Percentiles rank a stretch among this genome's conserved stretches.
These are phyloP conservation scores for Palaemon carinicauda DNA, from an alignment of 1,140 invertebrate genomes.

Conservation along the genomic window DNA sequence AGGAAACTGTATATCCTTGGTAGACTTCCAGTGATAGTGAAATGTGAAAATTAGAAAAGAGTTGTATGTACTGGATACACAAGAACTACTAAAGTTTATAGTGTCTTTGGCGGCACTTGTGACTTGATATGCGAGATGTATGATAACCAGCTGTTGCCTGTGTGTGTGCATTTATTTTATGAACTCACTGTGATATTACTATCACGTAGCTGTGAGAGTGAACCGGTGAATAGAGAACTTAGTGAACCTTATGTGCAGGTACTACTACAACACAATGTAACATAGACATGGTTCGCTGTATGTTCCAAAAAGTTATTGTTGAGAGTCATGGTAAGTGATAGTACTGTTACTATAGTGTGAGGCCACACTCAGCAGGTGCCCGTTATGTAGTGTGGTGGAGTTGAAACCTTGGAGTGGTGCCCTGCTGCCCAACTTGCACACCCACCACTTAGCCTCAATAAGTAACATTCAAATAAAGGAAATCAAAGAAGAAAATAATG, in stretches of 20 bases:
- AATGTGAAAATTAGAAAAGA: constrained; percentile 35
- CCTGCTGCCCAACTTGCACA: constrained; percentile 38
- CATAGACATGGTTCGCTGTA: constrained; percentile 33
- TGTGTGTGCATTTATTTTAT: constrained; percentile 42
- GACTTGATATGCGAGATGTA: constrained; percentile 22
- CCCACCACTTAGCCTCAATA: constrained; percentile 4
- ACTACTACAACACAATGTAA: neutral
- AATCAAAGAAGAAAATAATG: neutral
- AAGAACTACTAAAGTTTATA: constrained; percentile 25
- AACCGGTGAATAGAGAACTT: constrained; percentile 22
- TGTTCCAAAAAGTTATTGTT: constrained; percentile 23
- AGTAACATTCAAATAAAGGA: neutral
- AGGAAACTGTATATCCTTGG: constrained; percentile 36
- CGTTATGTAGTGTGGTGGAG: constrained; percentile 48
- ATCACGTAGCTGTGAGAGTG: constrained; percentile 32
- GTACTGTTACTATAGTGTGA: constrained; percentile 37
- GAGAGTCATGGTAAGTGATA: constrained; percentile 23
- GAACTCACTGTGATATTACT: constrained; percentile 35
- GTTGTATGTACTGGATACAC: constrained; percentile 48
- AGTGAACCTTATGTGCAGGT: constrained; percentile 19
- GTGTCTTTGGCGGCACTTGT: constrained; percentile 43
- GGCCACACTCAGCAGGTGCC: constrained; percentile 44
- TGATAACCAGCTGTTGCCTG: constrained; percentile 21
- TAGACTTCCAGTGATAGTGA: constrained; percentile 52
- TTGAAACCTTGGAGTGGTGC: constrained; percentile 49